These are phyloP conservation scores for Morus bassanus DNA, from an alignment of 2,797 vertebrate genomes.

Conservation along the genomic window DNA sequence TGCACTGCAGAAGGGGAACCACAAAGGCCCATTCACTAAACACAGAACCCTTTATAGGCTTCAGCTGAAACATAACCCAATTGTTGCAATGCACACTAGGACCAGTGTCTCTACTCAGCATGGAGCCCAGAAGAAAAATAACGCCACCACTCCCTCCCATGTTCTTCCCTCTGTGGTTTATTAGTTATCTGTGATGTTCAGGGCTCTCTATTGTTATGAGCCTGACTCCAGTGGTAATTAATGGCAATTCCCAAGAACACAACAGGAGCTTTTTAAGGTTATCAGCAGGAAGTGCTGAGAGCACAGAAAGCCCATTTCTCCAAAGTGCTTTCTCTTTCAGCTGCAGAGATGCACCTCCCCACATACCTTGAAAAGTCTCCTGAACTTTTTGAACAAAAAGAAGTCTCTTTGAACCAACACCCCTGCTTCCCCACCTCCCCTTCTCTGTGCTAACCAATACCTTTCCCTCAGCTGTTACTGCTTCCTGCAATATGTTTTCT, in stretches of 20 bases:
- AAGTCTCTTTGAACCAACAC: not conserved
- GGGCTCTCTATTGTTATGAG: not conserved
- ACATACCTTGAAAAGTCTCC: not conserved
- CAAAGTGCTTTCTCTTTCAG: not conserved
- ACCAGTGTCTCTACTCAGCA: not conserved
- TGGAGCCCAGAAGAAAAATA: not conserved
- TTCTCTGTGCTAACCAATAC: not conserved
- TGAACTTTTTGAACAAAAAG: not conserved
- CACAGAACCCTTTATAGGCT: not conserved
- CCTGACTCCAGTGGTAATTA: not conserved
- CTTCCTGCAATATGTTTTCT: not conserved
- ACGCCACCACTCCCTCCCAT: not conserved
- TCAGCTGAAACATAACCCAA: not conserved
- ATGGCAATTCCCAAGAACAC: not conserved
- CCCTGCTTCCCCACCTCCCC: too few relatives aligned
- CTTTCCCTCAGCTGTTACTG: not conserved
- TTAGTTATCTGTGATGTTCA: not conserved
- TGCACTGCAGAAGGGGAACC: not conserved
- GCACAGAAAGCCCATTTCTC: not conserved
- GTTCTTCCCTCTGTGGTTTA: not conserved
- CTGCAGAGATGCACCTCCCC: not conserved
- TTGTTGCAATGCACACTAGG: fast-evolving
- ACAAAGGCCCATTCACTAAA: not conserved
- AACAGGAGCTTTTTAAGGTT: not conserved
- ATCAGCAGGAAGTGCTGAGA: not conserved